Conservation (phyloP, 1,140 invertebrate genomes). For the Drosophila orena region DNA sequence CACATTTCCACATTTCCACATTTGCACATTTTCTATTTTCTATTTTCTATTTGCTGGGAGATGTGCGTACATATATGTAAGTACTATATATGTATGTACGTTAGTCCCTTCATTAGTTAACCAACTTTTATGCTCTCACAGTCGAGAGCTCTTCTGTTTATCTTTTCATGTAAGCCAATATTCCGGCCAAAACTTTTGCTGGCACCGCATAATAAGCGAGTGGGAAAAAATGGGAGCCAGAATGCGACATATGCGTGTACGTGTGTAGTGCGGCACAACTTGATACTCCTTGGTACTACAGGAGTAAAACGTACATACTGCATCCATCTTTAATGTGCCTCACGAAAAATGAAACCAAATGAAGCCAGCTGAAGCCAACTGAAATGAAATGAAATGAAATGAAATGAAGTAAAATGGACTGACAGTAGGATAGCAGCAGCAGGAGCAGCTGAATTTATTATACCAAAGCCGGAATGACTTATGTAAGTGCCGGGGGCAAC, state of each 20-base stretch:
- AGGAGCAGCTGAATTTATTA: conserved; percentile 32
- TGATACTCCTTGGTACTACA: too few species aligned
- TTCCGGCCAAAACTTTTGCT: conserved; percentile 37
- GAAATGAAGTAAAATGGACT: conserved; percentile 28
- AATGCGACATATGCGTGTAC: conserved; percentile 10
- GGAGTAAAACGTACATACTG: conserved; percentile 29
- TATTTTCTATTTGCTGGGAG: conserved; percentile 8
- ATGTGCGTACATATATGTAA: conserved; percentile 7
- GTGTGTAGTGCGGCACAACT: too few species aligned
- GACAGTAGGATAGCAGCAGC: conserved; percentile 28
- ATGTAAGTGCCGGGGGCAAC: conserved; percentile 24
- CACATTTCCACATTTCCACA: neutral
- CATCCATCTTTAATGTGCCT: conserved; percentile 42
- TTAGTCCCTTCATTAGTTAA: conserved; percentile 43
- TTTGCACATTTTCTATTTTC: neutral
- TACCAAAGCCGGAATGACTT: conserved; percentile 24
- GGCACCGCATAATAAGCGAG: conserved; percentile 27
- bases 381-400: neutral
- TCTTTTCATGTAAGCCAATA: conserved; percentile 40
- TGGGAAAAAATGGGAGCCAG: neutral
- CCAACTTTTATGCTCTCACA: conserved; percentile 31
- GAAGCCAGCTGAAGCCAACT: neutral
- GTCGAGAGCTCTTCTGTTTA: conserved; percentile 15
- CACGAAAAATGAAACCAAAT: conserved; percentile 23
- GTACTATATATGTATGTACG: neutral